A percentile compares a stretch with the other conserved stretches of the same genome.
Conservation (phyloP, 2,113 vertebrate genomes). For the Synodontis membranacea region DNA sequence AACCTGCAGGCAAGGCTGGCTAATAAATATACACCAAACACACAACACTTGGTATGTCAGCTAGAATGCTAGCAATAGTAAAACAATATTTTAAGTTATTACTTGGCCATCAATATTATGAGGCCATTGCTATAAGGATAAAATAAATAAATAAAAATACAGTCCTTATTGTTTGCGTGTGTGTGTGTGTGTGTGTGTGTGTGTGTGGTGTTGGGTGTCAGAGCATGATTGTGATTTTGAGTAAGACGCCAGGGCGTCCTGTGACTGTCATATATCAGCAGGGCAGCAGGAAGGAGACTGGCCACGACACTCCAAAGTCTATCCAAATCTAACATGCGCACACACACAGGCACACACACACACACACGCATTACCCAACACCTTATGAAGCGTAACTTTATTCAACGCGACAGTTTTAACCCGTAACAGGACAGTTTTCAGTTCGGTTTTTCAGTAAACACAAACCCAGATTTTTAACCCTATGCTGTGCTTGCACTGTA, state of each 20-base stretch:
- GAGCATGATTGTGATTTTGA: neutral
- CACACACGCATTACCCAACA: conserved; percentile 7
- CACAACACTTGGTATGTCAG: neutral
- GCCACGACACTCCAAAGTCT: conserved; percentile 23
- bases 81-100: no score
- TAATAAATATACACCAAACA: neutral
- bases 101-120: neutral
- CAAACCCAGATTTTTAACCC: neutral
- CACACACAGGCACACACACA: conserved; percentile 1
- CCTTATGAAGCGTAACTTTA: neutral
- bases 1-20: neutral
- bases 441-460: neutral
- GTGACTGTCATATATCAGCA: conserved; percentile 55
- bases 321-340: neutral
- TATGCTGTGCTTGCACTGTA: neutral
- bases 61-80: neutral
- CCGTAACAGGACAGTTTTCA: neutral
- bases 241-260: conserved; percentile 43
- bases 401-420: neutral
- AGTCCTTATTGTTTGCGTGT: conserved; percentile 12
- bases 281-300: conserved; percentile 55
- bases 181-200: conserved; percentile 9
- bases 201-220: neutral
- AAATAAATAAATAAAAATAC: no score
- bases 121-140: neutral